Percentiles rank a stretch among this genome's conserved stretches.
phyloP scores from a whole-genome alignment of 2,113 vertebrate genomes.

The Cyanoderma ruficeps region DNA sequence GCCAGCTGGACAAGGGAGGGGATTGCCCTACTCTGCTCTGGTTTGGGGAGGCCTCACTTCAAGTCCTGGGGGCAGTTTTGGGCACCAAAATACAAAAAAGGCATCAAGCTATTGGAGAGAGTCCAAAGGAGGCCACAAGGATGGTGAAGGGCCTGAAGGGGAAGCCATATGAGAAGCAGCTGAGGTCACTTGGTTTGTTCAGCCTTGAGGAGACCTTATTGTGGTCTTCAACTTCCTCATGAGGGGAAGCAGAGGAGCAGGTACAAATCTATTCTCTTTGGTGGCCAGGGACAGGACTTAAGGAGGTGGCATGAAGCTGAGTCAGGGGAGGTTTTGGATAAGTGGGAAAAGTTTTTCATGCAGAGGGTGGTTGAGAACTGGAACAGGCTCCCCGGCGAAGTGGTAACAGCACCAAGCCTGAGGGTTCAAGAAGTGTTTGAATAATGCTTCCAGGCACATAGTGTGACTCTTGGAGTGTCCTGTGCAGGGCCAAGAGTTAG shows the following conservation, averaged over 20 bases:
- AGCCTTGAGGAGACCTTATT: not conserved
- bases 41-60: not conserved
- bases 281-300: not conserved
- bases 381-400: not conserved
- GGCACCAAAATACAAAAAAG: not conserved
- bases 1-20: accelerated
- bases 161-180: accelerated
- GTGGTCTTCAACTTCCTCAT: not conserved
- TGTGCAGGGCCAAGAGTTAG: not conserved
- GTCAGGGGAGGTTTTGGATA: not conserved
- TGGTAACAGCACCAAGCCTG: not conserved
- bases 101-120: not conserved
- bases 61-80: not conserved
- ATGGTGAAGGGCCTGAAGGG: not conserved
- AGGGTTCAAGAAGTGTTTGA: not conserved
- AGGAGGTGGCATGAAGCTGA: not conserved
- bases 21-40: not conserved
- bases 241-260: not conserved
- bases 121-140: not conserved
- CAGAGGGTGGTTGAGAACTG: too few relatives aligned
- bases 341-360: not conserved
- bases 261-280: not conserved
- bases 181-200: not conserved
- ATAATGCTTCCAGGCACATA: not conserved
- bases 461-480: not conserved